Evolutionary conservation across 2,888 invertebrate genomes (phyloP), one percentile per base, ranked within the genome.

Genomic region (Palloptera scutellata): DNA sequence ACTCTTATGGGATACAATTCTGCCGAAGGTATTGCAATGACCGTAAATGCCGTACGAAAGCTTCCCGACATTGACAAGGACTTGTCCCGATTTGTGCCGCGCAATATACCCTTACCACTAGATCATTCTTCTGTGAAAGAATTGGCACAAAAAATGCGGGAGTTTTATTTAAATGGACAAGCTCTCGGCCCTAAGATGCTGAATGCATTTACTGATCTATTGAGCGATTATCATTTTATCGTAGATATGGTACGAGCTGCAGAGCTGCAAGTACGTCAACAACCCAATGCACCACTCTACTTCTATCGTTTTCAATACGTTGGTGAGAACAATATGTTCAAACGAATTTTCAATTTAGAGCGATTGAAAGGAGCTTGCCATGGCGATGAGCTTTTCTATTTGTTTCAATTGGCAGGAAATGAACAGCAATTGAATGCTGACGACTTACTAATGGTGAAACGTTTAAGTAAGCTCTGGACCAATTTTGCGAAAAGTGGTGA

Each of bases 401-500:
- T 90, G 1, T 86, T 90, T 41, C 88, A 86, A 77, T 77, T 77
- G 71, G 67, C 69, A 0, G 72, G 68, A 13, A 76, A 79, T 30
- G 66, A 74, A 0, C 4, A 58, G 15, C 60, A 65, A 0, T 45
- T 74, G 1, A 68, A 78, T 0, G 64, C 74, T 0, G 64, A 77
- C 8, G 78, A 83, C 68, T 73, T 72, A 48, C 68, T 72, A 20
- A 83, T 88, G 10, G 82, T 86, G 6, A 80, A 86, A 30, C 83
- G 85, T 40, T 81, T 90, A 76, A 84, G 86, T n/a, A 79, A 84
- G 19, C 81, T 90, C 82, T 90, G 91, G 90, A 87, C 89, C 0
- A 89, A 90, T 75, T 91, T 91, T 79, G 90, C 90, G 0, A 88
- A 87, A 76, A 81, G 80, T 74, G 86, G 88, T 85, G 81, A 84